A percentile compares a stretch with the other conserved stretches of the same genome.
phyloP scores from a whole-genome alignment of 2,797 vertebrate species.

The Trachurus trachurus region DNA sequence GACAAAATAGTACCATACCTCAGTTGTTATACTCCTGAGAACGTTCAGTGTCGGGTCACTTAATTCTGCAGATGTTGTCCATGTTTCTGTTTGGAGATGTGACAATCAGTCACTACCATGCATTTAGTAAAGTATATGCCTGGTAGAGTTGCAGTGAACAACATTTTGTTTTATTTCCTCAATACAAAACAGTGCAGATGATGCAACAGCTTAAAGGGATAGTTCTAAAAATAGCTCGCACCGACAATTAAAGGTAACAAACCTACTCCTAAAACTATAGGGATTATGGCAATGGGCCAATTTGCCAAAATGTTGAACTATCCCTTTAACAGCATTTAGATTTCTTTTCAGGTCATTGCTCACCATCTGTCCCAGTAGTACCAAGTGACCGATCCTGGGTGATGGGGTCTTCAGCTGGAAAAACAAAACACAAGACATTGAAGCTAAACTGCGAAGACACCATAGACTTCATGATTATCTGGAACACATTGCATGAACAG shows the following conservation, averaged over 20 bases:
- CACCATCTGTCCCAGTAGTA: slow-evolving; percentile 12
- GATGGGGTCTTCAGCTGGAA: slow-evolving; percentile 29
- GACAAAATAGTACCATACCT: slow-evolving; percentile 39
- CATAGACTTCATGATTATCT: neutral
- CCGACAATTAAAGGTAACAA: too few species aligned
- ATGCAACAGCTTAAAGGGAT: neutral
- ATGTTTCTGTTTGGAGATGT: slow-evolving; percentile 38
- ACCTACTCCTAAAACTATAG: too few species aligned
- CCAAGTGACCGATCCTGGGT: neutral
- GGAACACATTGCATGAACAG: neutral
- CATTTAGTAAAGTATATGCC: neutral
- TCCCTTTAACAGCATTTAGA: neutral
- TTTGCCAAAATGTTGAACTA: too few species aligned
- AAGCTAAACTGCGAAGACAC: neutral
- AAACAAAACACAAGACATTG: neutral
- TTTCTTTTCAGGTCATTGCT: neutral
- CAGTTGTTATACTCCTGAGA: neutral
- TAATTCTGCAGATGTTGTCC: neutral
- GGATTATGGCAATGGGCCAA: too few species aligned
- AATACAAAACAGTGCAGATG: neutral
- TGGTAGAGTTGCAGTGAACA: neutral
- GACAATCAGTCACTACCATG: neutral
- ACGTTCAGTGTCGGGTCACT: neutral
- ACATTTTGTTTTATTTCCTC: neutral
- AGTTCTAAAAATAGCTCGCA: too few species aligned